phyloP scores from a whole-genome alignment of 2,888 invertebrate species.

The Xylota sylvarum region DNA sequence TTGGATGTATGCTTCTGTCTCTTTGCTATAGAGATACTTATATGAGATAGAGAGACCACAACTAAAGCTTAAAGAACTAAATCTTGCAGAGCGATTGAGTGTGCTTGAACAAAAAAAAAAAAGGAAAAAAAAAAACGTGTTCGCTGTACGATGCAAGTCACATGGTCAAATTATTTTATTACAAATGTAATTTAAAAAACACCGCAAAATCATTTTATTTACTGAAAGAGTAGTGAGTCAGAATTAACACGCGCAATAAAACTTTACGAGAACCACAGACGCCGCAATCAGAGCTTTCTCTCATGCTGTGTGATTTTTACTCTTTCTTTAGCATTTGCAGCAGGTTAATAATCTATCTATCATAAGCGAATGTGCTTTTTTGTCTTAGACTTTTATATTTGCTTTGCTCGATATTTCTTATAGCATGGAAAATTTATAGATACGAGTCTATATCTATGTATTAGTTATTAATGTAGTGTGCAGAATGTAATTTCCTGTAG shows the following conservation, averaged over 20 bases:
- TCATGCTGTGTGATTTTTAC: slow-evolving; percentile 23
- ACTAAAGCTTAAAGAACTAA: slow-evolving; percentile 16
- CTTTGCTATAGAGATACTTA: neutral
- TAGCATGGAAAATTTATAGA: slow-evolving; percentile 23
- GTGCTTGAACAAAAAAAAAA: slow-evolving; percentile 49
- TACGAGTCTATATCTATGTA: slow-evolving; percentile 18
- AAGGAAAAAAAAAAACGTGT: slow-evolving; percentile 25
- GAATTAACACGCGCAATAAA: neutral
- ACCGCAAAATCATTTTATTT: slow-evolving; percentile 14
- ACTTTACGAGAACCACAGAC: slow-evolving; percentile 18
- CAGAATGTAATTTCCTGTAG: slow-evolving; percentile 66
- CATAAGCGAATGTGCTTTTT: slow-evolving; percentile 41
- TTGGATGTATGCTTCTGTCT: neutral
- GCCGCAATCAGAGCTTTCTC: slow-evolving; percentile 39
- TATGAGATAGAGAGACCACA: slow-evolving; percentile 1
- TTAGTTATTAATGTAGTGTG: slow-evolving; percentile 20
- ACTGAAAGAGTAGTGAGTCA: slow-evolving; percentile 25
- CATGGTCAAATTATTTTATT: slow-evolving; percentile 14
- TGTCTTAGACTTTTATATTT: slow-evolving; percentile 9
- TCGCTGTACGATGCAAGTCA: slow-evolving; percentile 32
- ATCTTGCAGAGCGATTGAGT: slow-evolving; percentile 26
- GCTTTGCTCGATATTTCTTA: slow-evolving; percentile 36
- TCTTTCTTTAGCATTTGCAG: slow-evolving; percentile 28
- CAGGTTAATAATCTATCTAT: slow-evolving; percentile 35
- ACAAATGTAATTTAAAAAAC: neutral